Evolutionary conservation across 2,113 vertebrate genomes (phyloP), one percentile per base, ranked within the genome.

Genomic region (Vicugna pacos): DNA sequence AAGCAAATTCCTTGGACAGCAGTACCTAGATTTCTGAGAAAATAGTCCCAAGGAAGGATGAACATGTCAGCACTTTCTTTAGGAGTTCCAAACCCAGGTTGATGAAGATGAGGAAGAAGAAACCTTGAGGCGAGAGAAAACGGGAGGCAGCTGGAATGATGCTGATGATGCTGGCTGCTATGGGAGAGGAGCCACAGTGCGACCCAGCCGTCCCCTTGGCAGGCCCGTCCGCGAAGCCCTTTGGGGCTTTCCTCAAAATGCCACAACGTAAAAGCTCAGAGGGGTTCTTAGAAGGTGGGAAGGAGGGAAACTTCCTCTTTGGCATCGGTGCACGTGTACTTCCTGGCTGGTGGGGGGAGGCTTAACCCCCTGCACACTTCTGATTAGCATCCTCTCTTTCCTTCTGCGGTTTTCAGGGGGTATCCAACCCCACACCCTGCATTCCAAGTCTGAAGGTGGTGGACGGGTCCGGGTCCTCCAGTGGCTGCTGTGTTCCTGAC

Each of bases 401-500:
- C 32, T 80, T 62, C 58, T 62, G 1, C 11, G 20, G 50, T 5
- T 46, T 38, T 62, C 56, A 65, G 14, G 14, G 10, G 28, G 64
- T 83, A 1, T 28, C 30, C 8, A 0, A 38, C 5, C 32, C 22
- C 14, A 26, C 5, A 28, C 38, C 0, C 7, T 22, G 48, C 15
- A 14, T 22, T 67, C 13, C 2, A n/a, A 87, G 32, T 42, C 26
- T 54, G 48, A 52, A 22, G 3, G 0, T n/a, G 7, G 16, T 4
- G 6, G 16, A n/a, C 46, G 24, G 26, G 15, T 3, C 11, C 4
- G n/a, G 2, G 60, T 11, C 5, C 2, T 12, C 24, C n/a, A 84
- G 26, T 1, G 2, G 10, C 1, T 58, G 54, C 16, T 73, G 20
- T 56, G 10, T 6, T 38, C 19, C 30, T 22, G 6, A 64, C 32